Percentiles rank a stretch among this genome's conserved stretches.
Conservation (phyloP, 2,888 invertebrate genomes). For the Steinernema carpocapsae region DNA sequence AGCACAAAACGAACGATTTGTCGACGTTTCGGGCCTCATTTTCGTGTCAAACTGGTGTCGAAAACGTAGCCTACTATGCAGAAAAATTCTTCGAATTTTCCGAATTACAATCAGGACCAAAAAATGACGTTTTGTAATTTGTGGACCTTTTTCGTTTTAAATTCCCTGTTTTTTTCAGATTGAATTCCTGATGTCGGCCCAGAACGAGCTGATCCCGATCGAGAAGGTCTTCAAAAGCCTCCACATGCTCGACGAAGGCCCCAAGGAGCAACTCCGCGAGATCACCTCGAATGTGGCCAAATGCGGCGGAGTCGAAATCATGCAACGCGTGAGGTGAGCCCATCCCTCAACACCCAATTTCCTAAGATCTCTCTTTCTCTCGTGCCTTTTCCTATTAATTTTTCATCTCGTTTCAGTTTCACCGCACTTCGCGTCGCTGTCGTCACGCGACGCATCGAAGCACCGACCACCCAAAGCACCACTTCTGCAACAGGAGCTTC, state of each 20-base stretch:
- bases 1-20: too few relatives aligned
- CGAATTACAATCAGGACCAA: too few relatives aligned
- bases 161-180: constrained; percentile 40
- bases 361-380: not conserved
- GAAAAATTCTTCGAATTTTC: too few relatives aligned
- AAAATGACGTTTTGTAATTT: too few relatives aligned
- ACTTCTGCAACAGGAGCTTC: too few relatives aligned
- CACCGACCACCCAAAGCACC: not conserved
- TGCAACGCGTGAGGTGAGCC: constrained; percentile 42
- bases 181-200: constrained; percentile 48
- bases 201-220: constrained; percentile 46
- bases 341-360: not conserved
- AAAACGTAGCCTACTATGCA: too few relatives aligned
- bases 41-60: too few relatives aligned
- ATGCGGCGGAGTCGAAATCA: constrained; percentile 41
- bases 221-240: constrained; percentile 43
- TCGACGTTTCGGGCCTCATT: too few relatives aligned
- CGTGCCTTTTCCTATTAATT: not conserved
- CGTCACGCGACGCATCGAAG: constrained; percentile 41
- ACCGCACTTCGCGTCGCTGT: constrained; percentile 52
- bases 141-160: constrained; percentile 12
- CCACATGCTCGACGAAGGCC: constrained; percentile 38
- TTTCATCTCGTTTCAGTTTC: constrained; percentile 38
- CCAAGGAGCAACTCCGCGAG: constrained; percentile 40
- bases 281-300: constrained; percentile 49